Evolutionary conservation across 2,888 invertebrate genomes (phyloP).

Genomic region (Phania funesta): DNA sequence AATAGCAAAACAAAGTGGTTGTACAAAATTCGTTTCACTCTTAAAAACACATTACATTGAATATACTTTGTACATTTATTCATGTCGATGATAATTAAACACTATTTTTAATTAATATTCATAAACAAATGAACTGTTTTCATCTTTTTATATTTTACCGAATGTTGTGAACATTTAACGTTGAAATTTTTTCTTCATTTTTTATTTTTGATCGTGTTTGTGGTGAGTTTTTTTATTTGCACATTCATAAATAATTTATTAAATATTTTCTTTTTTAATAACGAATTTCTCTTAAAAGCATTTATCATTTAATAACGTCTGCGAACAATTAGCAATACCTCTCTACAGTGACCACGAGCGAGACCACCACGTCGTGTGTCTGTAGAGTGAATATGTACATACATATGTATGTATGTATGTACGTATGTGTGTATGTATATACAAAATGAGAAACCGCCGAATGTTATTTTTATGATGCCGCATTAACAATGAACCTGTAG

Average conservation of each 20-base stretch:
- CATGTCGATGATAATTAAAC: slow-evolving; percentile 54
- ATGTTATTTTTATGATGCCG: slow-evolving; percentile 10
- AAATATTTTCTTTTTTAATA: background rate
- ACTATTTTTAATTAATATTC: slow-evolving; percentile 45
- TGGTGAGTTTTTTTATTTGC: slow-evolving; percentile 10
- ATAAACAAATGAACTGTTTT: slow-evolving; percentile 40
- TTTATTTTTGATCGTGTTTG: slow-evolving; percentile 17
- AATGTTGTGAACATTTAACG: slow-evolving; percentile 29
- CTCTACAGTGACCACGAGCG: background rate
- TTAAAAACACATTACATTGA: slow-evolving; percentile 37
- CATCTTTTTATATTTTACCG: slow-evolving; percentile 29
- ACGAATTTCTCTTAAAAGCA: slow-evolving; percentile 37
- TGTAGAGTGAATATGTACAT: too few species aligned
- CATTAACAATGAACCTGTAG: background rate
- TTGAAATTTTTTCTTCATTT: slow-evolving; percentile 8
- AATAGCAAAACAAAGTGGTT: slow-evolving; percentile 2
- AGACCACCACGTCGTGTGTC: background rate
- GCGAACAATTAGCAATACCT: slow-evolving; percentile 20
- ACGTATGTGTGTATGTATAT: background rate
- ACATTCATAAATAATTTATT: slow-evolving; percentile 43
- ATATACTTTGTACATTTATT: slow-evolving; percentile 10
- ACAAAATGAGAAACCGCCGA: slow-evolving; percentile 3
- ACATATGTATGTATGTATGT: background rate
- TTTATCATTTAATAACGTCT: slow-evolving; percentile 43
- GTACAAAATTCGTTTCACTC: slow-evolving; percentile 31